Conservation (phyloP, 30 jellyfish, hydroid and myxozoan genomes). For the Turritopsis dohrnii region DNA sequence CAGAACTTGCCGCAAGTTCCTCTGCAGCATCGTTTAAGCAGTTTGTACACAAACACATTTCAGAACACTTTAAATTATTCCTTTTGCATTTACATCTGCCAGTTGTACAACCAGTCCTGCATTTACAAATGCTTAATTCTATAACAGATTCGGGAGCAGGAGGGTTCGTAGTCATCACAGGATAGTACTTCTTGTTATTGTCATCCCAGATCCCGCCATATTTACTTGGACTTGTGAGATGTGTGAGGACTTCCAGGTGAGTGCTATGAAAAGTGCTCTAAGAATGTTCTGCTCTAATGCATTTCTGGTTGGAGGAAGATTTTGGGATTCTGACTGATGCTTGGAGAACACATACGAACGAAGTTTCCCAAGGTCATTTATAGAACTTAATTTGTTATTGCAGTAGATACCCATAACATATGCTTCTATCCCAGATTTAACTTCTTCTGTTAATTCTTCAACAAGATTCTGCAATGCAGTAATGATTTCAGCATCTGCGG, state of each 20-base stretch:
- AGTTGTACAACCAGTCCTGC: conserved; percentile 47
- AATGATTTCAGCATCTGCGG: not conserved
- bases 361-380: not conserved
- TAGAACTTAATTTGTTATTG: not conserved
- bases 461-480: not conserved
- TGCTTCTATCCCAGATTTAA: not conserved
- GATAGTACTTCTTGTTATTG: conserved; percentile 29
- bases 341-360: conserved; percentile 6
- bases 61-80: conserved; percentile 42
- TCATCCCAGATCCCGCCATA: conserved; percentile 50
- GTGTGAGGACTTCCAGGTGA: conserved; percentile 1
- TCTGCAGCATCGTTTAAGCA: too few species aligned
- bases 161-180: conserved; percentile 45
- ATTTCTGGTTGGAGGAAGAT: not conserved
- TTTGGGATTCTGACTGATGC: not conserved
- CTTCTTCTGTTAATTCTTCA: not conserved
- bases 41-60: not conserved
- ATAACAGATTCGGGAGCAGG: conserved; percentile 63
- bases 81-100: conserved; percentile 47
- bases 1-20: too few species aligned
- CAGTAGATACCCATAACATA: too few species aligned
- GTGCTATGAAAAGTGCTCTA: not conserved
- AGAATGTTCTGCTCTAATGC: not conserved
- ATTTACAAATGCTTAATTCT: conserved; percentile 42
- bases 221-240: not conserved